Conservation (phyloP, 1,140 invertebrate species). For the Drosophila lini region DNA sequence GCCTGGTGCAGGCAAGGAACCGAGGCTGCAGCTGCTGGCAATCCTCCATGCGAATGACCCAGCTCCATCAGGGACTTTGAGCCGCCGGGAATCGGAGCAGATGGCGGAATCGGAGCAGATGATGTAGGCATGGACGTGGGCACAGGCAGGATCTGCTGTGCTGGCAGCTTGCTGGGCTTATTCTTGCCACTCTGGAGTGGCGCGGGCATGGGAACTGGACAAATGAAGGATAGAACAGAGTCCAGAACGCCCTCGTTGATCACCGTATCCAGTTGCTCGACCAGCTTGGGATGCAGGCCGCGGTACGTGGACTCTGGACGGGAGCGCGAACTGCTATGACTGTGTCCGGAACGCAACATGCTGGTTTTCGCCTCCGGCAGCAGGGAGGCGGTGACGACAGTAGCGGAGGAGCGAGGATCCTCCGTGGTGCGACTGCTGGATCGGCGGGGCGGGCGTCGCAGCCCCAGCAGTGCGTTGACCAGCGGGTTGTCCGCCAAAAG, state of each 20-base stretch:
- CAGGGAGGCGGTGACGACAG: neutral
- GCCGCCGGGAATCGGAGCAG: neutral
- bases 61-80: conserved; percentile 41
- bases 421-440: conserved; percentile 26
- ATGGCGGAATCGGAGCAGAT: neutral
- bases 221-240: conserved; percentile 90
- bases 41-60: conserved; percentile 6
- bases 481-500: conserved; percentile 67
- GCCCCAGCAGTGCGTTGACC: conserved; percentile 62
- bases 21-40: conserved; percentile 13
- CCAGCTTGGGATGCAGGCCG: conserved; percentile 73
- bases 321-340: conserved; percentile 25
- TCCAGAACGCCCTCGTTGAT: conserved; percentile 91
- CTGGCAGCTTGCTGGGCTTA: conserved; percentile 38
- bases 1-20: conserved; percentile 23
- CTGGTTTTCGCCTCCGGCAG: conserved; percentile 28
- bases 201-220: conserved; percentile 63
- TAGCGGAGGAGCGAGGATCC: conserved; percentile 19
- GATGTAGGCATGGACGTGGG: conserved; percentile 10
- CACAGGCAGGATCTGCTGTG: conserved; percentile 22
- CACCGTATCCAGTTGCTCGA: conserved; percentile 85
- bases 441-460: conserved; percentile 33
- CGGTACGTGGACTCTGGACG: conserved; percentile 41
- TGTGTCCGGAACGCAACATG: conserved; percentile 35
- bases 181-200: conserved; percentile 19